Percentiles rank a stretch among this genome's conserved stretches.
Conservation (phyloP, 2,888 invertebrate genomes). For the Drosophila robusta region DNA sequence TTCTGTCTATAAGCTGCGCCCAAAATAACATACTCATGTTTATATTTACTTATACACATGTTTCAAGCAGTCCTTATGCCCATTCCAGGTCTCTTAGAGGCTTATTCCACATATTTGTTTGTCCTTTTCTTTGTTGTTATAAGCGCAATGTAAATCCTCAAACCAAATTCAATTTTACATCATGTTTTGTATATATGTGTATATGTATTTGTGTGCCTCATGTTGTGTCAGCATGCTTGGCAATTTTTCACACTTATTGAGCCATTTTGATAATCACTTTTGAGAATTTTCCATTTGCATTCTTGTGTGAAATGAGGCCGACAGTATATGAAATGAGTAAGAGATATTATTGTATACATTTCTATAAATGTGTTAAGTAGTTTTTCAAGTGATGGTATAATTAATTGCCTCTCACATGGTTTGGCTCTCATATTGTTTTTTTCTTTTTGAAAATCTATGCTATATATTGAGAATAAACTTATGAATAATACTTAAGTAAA, state of each 20-base stretch:
- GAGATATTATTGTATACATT: not conserved
- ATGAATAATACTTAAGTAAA: no score
- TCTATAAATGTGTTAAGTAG: not conserved
- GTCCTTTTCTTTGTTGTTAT: not conserved
- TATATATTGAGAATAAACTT: no score
- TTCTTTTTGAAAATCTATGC: no score
- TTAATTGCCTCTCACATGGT: no score
- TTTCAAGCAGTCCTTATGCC: no score
- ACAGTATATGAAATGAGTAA: not conserved
- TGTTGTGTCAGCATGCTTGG: conserved; percentile 19
- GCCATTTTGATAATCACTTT: conserved; percentile 39
- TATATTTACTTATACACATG: not conserved
- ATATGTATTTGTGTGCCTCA: not conserved
- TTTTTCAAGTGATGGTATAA: not conserved
- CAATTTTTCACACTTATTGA: conserved; percentile 54
- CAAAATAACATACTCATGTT: not conserved
- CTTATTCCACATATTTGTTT: conserved; percentile 3
- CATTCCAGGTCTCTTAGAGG: not conserved
- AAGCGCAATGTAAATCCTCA: conserved; percentile 7
- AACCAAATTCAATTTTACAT: not conserved
- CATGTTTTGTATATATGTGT: not conserved
- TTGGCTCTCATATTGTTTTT: no score
- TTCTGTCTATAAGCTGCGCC: not conserved
- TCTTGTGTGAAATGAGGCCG: conserved; percentile 36
- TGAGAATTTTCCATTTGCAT: conserved; percentile 36